phyloP scores from a whole-genome alignment of 2,888 invertebrate species.

The Agonopterix heracliana region DNA sequence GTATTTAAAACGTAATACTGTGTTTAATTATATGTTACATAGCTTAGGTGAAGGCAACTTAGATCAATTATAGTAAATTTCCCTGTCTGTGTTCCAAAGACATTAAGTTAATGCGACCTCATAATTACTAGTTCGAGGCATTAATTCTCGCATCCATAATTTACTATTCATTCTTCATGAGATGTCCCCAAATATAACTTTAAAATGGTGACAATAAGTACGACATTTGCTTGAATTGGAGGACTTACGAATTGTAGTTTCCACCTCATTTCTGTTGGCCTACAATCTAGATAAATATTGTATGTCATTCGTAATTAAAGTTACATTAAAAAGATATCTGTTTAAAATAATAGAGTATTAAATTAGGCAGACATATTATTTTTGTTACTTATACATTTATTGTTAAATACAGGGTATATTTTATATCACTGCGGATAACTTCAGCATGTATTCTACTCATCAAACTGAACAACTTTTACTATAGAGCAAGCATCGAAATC shows the following conservation, averaged over 20 bases:
- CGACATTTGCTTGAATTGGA: slow-evolving; percentile 29
- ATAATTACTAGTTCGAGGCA: slow-evolving; percentile 48
- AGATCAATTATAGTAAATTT: slow-evolving; percentile 27
- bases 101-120: slow-evolving; percentile 28
- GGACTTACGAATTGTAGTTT: no score
- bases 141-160: slow-evolving; percentile 56
- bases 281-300: slow-evolving; percentile 71
- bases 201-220: no score
- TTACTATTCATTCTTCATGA: not conserved
- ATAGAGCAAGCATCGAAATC: no score
- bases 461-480: no score
- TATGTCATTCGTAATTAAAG: slow-evolving; percentile 58
- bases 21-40: no score
- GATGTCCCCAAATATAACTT: no score
- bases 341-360: slow-evolving; percentile 26
- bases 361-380: no score
- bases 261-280: slow-evolving; percentile 67
- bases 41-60: not conserved
- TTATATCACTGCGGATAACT: no score
- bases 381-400: no score
- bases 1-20: no score
- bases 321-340: slow-evolving; percentile 55
- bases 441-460: no score
- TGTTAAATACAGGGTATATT: no score
- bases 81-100: slow-evolving; percentile 21